These are phyloP conservation scores for Ammospiza maritima DNA, from an alignment of 2,797 vertebrate species.

Conservation along the genomic window DNA sequence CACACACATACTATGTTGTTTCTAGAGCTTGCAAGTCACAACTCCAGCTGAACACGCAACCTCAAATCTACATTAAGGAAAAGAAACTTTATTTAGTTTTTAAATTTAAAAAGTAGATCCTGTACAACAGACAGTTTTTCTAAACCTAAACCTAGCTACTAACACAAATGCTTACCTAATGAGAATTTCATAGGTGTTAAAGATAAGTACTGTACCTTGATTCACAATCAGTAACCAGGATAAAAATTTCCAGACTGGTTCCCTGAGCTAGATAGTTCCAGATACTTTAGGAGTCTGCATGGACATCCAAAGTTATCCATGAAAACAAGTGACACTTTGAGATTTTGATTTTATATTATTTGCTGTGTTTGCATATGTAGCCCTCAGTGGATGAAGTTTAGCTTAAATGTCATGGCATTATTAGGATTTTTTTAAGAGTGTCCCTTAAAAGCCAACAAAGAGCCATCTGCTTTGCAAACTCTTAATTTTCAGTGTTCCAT, in stretches of 20 bases:
- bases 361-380: not conserved
- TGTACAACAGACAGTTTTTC: not conserved
- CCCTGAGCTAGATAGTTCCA: not conserved
- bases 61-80: not conserved
- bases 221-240: not conserved
- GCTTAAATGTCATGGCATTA: not conserved
- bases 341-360: not conserved
- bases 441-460: not conserved
- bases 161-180: not conserved
- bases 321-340: not conserved
- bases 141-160: not conserved
- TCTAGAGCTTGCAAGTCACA: not conserved
- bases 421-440: not conserved
- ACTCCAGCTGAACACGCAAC: not conserved
- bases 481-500: not conserved
- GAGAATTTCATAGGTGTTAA: not conserved
- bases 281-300: not conserved
- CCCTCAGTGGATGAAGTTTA: not conserved
- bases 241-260: not conserved
- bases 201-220: not conserved
- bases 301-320: not conserved
- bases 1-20: not conserved
- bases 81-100: not conserved
- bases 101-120: not conserved
- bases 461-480: not conserved